phyloP scores from a whole-genome alignment of 2,113 vertebrate species.

The Eupsittula cactorum region DNA sequence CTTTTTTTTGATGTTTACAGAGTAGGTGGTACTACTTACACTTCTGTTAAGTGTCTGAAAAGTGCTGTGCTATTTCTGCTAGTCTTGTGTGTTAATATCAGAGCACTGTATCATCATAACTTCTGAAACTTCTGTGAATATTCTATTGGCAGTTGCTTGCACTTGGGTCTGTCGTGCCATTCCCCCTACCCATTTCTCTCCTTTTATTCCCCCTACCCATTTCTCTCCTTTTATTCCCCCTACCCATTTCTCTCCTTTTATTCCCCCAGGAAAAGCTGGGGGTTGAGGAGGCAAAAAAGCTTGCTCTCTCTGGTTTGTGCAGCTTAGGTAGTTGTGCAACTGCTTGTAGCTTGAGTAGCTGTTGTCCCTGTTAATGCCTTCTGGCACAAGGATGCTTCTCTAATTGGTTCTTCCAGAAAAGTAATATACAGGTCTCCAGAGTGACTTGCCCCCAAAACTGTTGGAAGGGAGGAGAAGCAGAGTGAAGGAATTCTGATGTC shows the following conservation, averaged over 20 bases:
- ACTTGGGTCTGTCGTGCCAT: neutral
- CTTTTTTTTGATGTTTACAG: constrained; percentile 6
- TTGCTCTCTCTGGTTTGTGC: neutral
- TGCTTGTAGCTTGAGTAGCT: neutral
- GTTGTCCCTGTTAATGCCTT: neutral
- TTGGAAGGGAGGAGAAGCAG: neutral
- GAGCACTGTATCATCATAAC: neutral
- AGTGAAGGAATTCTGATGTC: neutral
- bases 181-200: accelerated
- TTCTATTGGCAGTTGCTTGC: neutral
- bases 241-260: neutral
- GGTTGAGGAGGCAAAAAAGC: neutral
- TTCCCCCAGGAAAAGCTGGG: neutral
- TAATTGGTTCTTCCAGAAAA: neutral
- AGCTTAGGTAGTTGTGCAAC: neutral
- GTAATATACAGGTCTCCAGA: accelerated
- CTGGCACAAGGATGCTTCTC: neutral
- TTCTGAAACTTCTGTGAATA: neutral
- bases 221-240: neutral
- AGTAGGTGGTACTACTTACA: constrained; percentile 4
- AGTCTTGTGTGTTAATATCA: neutral
- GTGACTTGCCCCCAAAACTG: neutral
- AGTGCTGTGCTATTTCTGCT: neutral
- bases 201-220: neutral
- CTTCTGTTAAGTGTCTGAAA: neutral